These are phyloP conservation scores for Amphimedon queenslandica DNA, from an alignment of 37 sponge, comb jelly and placozoan genomes.

Conservation along the genomic window DNA sequence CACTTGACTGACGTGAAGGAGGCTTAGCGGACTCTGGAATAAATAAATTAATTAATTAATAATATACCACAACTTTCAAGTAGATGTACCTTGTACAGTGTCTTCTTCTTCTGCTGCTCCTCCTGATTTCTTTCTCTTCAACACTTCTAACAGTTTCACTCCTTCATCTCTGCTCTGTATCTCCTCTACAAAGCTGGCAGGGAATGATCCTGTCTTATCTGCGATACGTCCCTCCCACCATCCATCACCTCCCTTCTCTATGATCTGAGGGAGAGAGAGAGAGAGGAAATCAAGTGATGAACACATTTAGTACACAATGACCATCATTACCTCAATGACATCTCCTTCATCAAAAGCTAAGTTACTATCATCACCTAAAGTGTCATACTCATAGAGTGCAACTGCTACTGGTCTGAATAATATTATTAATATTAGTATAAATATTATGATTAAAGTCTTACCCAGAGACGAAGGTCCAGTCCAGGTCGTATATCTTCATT, in stretches of 20 bases:
- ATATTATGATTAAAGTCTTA: not conserved
- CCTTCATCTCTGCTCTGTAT: constrained; percentile 45
- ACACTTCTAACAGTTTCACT: constrained; percentile 23
- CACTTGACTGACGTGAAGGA: no score
- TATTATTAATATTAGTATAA: not conserved
- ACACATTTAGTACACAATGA: not conserved
- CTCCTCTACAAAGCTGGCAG: constrained; percentile 79
- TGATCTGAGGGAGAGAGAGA: constrained; percentile 28
- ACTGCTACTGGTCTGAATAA: constrained; percentile 49
- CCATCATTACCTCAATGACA: constrained; percentile 56
- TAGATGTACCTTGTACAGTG: no score
- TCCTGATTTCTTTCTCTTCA: no score
- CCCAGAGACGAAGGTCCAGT: constrained; percentile 58
- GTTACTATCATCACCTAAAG: constrained; percentile 41
- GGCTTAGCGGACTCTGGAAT: no score
- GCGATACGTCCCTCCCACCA: constrained; percentile 73
- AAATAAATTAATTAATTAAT: no score
- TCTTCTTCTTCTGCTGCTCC: no score
- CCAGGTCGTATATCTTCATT: constrained; percentile 27
- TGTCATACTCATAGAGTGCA: constrained; percentile 69
- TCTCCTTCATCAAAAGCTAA: constrained; percentile 75
- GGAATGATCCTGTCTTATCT: constrained; percentile 53
- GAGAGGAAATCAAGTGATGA: not conserved
- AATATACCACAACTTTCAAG: no score
- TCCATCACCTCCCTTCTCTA: constrained; percentile 74